Evolutionary conservation across 1,140 invertebrate species (phyloP), one percentile per base, ranked within the genome.

Genomic region (Drosophila cardini): DNA sequence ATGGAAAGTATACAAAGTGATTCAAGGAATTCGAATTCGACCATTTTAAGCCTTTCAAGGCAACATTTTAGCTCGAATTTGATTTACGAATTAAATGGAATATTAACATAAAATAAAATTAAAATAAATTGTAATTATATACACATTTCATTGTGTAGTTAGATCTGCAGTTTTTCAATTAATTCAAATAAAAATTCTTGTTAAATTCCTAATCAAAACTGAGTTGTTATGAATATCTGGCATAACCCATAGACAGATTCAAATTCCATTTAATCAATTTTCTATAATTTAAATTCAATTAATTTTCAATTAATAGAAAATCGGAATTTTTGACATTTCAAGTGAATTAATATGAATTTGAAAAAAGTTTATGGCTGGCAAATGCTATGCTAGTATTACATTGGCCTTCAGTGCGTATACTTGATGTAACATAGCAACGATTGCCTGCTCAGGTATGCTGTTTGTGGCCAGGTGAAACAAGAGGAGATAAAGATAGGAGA

Each of bases 391-490:
- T n/a, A n/a, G n/a, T n/a, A 26, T 16, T 16, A 15, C 15, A 53
- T 38, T 15, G 26, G 16, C 60, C 45, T 40, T 11, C 60, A 26
- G 45, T 32, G 18, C 7, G 10, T 52, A 26, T 43, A 36, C 56
- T 58, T 52, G 26, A 50, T n/a, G 38, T 61, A 21, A 36, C 56
- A 21, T 48, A 48, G 46, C 65, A 69, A 69, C 65, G 13, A 52
- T 9, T 58, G 21, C 65, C 26, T n/a, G 6, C 45, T 55, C 26
- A n/a, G 26, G 30, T 36, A 46, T 48, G 58, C 43, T 36, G 58
- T 11, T 43, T 42, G 53, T 15, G 34, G 30, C 8, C 4, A 38
- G 15, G 34, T 13, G 6, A 8, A 16, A 38, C 13, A 9, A 0
- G n/a, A n/a, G 8, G n/a, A 21, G 45, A 11, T 7, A 32, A 34